Percentiles rank a stretch among this genome's conserved stretches.
phyloP scores from a whole-genome alignment of 2,113 vertebrate genomes.

The Fukomys damarensis region DNA sequence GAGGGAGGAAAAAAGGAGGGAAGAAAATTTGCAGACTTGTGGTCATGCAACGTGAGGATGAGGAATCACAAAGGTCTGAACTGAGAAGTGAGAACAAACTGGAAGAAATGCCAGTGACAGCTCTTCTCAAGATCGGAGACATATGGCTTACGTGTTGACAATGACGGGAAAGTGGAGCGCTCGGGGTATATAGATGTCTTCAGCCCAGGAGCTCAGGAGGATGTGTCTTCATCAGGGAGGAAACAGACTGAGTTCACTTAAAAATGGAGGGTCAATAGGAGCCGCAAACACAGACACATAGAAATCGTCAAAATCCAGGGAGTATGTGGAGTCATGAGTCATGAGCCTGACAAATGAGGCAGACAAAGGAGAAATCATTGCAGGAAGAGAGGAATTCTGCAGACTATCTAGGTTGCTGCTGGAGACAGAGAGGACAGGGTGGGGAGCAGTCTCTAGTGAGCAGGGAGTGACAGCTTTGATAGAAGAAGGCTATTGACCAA shows the following conservation, averaged over 20 bases:
- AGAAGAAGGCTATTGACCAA: neutral
- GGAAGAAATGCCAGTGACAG: neutral
- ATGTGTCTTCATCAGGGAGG: neutral
- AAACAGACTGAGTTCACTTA: constrained; percentile 6
- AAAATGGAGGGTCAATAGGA: neutral
- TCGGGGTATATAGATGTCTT: constrained; percentile 16
- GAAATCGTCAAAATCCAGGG: neutral
- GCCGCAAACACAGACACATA: neutral
- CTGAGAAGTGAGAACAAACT: neutral
- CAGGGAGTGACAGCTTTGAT: neutral
- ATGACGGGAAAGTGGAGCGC: neutral
- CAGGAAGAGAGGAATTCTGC: neutral
- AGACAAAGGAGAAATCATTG: neutral
- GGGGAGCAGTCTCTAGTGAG: neutral
- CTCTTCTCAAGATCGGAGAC: neutral
- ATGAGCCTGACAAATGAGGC: neutral
- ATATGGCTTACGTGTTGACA: neutral
- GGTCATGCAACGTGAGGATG: neutral
- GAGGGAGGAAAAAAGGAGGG: neutral
- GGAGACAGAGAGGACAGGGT: too few species aligned
- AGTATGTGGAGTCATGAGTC: neutral
- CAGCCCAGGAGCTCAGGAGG: neutral
- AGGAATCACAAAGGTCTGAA: neutral
- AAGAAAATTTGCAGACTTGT: neutral
- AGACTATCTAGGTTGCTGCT: neutral